Percentiles rank a stretch among this genome's conserved stretches.
phyloP scores from a whole-genome alignment of 2,888 invertebrate species.

The Phortica okadai region DNA sequence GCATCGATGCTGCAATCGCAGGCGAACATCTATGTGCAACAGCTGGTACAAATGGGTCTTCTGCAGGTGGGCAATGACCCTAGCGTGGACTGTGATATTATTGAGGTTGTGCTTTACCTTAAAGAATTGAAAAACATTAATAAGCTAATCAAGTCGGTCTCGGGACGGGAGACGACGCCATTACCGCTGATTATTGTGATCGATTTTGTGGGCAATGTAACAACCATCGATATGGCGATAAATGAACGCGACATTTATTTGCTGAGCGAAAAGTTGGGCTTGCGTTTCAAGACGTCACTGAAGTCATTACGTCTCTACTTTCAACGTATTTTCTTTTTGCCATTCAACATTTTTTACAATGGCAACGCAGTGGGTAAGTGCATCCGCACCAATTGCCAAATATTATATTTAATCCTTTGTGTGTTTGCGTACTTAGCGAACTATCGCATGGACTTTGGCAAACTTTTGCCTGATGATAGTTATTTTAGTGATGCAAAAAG shows the following conservation, averaged over 20 bases:
- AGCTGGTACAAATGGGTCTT: constrained; percentile 71
- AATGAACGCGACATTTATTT: constrained; percentile 68
- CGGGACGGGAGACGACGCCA: constrained; percentile 35
- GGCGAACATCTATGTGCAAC: constrained; percentile 71
- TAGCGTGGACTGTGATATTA: constrained; percentile 70
- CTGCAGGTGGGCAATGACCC: constrained; percentile 73
- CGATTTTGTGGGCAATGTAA: constrained; percentile 72
- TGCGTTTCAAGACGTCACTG: constrained; percentile 77
- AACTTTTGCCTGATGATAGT: constrained; percentile 58
- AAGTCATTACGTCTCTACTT: constrained; percentile 76
- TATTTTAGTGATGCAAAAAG: constrained; percentile 50
- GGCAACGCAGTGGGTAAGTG: constrained; percentile 72
- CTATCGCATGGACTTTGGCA: constrained; percentile 63
- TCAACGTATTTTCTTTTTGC: constrained; percentile 75
- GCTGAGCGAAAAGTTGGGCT: constrained; percentile 77
- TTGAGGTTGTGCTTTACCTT: constrained; percentile 68
- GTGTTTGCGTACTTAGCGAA: constrained; percentile 53
- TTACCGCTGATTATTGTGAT: constrained; percentile 54
- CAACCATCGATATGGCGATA: constrained; percentile 63
- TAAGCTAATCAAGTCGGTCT: constrained; percentile 55
- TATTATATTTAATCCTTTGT: neutral
- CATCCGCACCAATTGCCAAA: neutral
- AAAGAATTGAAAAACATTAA: constrained; percentile 64
- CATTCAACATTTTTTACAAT: constrained; percentile 76
- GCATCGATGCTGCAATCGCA: constrained; percentile 73